phyloP scores from a whole-genome alignment of 2,888 invertebrate genomes.

The Rosalia funebris region DNA sequence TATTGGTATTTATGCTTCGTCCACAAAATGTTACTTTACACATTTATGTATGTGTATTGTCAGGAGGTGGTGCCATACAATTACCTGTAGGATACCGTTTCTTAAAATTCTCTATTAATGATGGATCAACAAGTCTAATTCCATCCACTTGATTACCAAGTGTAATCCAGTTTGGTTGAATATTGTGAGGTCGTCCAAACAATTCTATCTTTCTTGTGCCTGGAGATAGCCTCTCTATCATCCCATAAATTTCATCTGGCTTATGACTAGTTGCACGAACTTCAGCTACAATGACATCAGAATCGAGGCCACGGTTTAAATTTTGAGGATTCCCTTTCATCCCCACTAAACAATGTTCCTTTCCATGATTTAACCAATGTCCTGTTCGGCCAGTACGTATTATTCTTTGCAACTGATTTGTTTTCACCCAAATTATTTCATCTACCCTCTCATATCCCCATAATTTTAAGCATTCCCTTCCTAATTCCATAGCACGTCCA shows the following conservation, averaged over 20 bases:
- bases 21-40: too few species aligned
- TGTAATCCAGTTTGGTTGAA: constrained; percentile 98
- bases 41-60: constrained; percentile 53
- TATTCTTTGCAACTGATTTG: constrained; percentile 96
- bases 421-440: constrained; percentile 99
- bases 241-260: constrained; percentile 98
- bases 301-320: constrained; percentile 92
- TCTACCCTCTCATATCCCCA: constrained; percentile 98
- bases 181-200: constrained; percentile 96
- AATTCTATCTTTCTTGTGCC: constrained; percentile 97
- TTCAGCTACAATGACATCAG: constrained; percentile 98
- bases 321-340: constrained; percentile 95
- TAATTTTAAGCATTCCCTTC: constrained; percentile 91
- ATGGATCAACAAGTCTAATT: constrained; percentile 90
- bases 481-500: constrained; percentile 95
- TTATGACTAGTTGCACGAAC: constrained; percentile 98
- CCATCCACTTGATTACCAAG: constrained; percentile 97
- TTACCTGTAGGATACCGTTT: constrained; percentile 93
- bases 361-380: constrained; percentile 98
- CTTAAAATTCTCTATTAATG: constrained; percentile 87
- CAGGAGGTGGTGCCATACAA: constrained; percentile 67
- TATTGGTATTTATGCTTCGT: too few species aligned
- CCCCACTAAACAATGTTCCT: constrained; percentile 96
- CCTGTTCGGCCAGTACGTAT: constrained; percentile 97
- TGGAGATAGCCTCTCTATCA: constrained; percentile 95